Percentiles rank a stretch among this genome's conserved stretches.
These are phyloP conservation scores for Archips xylosteana DNA, from an alignment of 2,888 invertebrate genomes.

Conservation along the genomic window DNA sequence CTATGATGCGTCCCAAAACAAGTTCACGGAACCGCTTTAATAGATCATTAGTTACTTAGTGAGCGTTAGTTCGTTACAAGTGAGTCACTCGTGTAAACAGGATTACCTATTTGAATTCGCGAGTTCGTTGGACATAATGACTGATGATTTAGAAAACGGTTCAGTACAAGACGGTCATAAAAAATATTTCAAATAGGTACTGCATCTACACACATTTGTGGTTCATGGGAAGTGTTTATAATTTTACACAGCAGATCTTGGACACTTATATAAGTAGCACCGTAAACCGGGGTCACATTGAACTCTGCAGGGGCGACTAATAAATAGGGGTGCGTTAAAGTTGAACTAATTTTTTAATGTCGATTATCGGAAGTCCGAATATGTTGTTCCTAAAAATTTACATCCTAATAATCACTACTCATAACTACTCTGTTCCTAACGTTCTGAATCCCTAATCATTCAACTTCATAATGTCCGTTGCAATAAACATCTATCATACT, in stretches of 20 bases:
- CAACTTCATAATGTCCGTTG: no score
- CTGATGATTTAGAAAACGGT: conserved; percentile 2
- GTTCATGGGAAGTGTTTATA: not conserved
- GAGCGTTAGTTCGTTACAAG: conserved; percentile 9
- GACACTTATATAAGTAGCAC: not conserved
- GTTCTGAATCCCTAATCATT: no score
- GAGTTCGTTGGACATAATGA: conserved; percentile 14
- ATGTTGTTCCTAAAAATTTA: no score
- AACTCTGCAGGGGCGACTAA: no score
- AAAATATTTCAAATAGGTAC: no score
- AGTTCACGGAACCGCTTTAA: conserved; percentile 2
- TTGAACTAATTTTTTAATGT: no score
- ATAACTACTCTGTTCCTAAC: no score
- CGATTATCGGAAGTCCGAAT: no score
- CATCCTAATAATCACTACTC: no score
- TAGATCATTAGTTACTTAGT: not conserved
- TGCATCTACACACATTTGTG: not conserved
- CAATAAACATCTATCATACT: no score
- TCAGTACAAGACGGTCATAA: not conserved
- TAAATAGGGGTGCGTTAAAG: no score
- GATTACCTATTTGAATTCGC: not conserved
- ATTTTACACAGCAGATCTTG: not conserved
- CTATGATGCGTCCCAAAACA: not conserved
- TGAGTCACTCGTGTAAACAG: conserved; percentile 1
- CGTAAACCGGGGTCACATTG: no score